A percentile compares a stretch with the other conserved stretches of the same genome.
Evolutionary conservation across 2,113 vertebrate species (phyloP).

Genomic region (Phalacrocorax carbo): DNA sequence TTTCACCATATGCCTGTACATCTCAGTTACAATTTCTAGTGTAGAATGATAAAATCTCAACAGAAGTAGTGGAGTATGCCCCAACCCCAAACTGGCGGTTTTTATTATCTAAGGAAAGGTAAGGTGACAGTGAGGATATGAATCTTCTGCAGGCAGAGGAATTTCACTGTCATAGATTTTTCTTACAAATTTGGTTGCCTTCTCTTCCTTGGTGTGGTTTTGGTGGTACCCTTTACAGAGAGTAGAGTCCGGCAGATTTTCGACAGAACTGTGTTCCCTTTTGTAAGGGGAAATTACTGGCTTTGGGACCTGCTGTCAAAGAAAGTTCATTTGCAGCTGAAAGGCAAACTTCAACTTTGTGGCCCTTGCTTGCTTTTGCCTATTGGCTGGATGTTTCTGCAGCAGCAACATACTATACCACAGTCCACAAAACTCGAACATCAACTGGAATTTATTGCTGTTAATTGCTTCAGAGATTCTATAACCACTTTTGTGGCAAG

Average conservation of each 20-base stretch:
- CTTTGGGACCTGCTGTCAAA: not conserved
- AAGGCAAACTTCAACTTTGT: not conserved
- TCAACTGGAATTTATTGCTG: not conserved
- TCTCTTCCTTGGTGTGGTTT: not conserved
- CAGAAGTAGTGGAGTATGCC: not conserved
- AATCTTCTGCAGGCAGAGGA: not conserved
- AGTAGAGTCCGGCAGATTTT: not conserved
- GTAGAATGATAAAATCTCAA: not conserved
- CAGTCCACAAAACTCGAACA: not conserved
- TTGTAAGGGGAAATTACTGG: not conserved
- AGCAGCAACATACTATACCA: not conserved
- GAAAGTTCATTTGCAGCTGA: not conserved
- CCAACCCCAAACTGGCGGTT: no score
- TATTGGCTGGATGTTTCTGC: not conserved
- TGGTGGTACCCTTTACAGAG: not conserved
- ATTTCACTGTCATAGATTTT: not conserved
- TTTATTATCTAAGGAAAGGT: not conserved
- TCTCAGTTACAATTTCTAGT: rapidly evolving
- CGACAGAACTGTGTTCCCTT: not conserved
- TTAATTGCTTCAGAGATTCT: not conserved
- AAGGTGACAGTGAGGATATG: not conserved
- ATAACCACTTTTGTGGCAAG: not conserved
- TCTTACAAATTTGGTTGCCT: not conserved
- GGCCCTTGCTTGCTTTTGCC: not conserved
- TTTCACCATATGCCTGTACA: not conserved